Evolutionary conservation across 2,113 vertebrate species (phyloP).

Genomic region (Carassius auratus): DNA sequence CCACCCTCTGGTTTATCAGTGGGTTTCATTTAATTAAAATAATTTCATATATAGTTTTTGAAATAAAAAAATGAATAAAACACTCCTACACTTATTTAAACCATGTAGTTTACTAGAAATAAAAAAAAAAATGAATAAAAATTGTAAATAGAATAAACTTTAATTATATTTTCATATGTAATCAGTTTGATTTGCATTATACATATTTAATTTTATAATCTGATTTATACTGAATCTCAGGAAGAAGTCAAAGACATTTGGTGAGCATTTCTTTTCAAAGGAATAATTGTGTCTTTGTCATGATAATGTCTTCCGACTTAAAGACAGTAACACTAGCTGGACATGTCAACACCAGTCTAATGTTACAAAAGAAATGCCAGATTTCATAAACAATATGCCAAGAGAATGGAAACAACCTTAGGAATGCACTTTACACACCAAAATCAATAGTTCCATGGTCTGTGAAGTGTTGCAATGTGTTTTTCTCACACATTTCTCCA

Average conservation of each 20-base stretch:
- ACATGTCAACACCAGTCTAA: constrained; percentile 29
- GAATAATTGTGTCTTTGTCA: neutral
- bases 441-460: constrained; percentile 45
- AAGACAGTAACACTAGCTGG: constrained; percentile 14
- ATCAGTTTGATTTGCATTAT: neutral
- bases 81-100: neutral
- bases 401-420: constrained; percentile 44
- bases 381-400: constrained; percentile 42
- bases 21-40: constrained; percentile 62
- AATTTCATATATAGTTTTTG: constrained; percentile 54
- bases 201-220: neutral
- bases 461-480: constrained; percentile 48
- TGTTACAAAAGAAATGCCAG: constrained; percentile 41
- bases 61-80: neutral
- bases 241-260: neutral
- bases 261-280: neutral
- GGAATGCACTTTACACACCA: constrained; percentile 45
- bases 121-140: neutral
- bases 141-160: neutral
- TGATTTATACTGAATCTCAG: neutral
- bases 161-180: neutral
- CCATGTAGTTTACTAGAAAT: neutral
- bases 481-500: constrained; percentile 41
- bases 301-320: neutral
- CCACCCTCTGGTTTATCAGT: constrained; percentile 9